Conservation (phyloP, 2,888 invertebrate genomes). For the Caenorhabditis wallacei region DNA sequence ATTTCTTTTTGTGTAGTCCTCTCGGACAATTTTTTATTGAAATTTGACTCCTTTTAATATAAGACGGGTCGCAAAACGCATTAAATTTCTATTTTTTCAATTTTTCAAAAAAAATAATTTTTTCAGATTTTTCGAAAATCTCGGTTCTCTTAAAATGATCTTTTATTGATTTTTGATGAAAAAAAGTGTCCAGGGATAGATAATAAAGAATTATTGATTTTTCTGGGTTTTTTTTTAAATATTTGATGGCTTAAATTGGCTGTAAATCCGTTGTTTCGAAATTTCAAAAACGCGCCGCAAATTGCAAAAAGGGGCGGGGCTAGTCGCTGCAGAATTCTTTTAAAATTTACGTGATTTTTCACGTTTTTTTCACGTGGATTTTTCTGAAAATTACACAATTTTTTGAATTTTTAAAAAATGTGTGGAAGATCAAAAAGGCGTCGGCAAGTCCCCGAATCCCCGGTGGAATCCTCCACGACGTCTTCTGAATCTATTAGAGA, state of each 20-base stretch:
- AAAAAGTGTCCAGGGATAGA: conserved; percentile 6
- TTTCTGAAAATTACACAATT: too few relatives aligned
- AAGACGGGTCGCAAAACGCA: conserved; percentile 31
- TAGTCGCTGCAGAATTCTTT: too few relatives aligned
- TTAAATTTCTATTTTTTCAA: too few relatives aligned
- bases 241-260: too few relatives aligned
- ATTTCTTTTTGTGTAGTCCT: conserved; percentile 1
- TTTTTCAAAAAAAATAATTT: too few relatives aligned
- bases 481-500: background rate
- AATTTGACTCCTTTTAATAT: background rate
- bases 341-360: background rate
- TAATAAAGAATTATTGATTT: background rate
- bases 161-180: too few relatives aligned
- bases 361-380: background rate
- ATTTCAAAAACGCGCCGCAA: too few relatives aligned
- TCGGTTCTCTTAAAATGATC: conserved; percentile 41
- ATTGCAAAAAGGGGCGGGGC: too few relatives aligned
- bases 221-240: too few relatives aligned
- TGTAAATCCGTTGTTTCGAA: too few relatives aligned
- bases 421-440: background rate
- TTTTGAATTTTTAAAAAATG: background rate
- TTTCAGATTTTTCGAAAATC: conserved; percentile 18
- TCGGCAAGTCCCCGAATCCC: background rate
- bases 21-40: background rate
- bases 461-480: background rate